A percentile compares a stretch with the other conserved stretches of the same genome.
Evolutionary conservation across 92 coral and sea anemone species (phyloP).

Genomic region (Siderastrea radians): DNA sequence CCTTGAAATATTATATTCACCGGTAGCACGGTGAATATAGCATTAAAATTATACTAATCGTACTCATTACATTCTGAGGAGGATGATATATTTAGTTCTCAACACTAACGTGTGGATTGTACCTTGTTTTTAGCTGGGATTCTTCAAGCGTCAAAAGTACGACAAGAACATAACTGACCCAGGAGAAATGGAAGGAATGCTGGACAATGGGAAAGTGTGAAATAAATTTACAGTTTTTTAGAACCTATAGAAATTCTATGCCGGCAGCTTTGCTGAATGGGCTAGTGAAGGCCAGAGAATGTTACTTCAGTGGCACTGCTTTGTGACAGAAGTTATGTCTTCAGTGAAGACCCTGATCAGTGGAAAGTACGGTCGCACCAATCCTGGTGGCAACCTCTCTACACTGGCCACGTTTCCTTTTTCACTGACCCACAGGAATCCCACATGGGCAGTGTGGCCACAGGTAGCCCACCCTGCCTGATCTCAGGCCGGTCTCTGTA

Average conservation of each 20-base stretch:
- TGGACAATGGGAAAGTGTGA: conserved; percentile 36
- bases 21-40: too few relatives aligned
- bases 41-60: too few relatives aligned
- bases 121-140: conserved; percentile 80
- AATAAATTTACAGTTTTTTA: background rate
- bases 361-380: background rate
- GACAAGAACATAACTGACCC: conserved; percentile 78
- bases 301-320: background rate
- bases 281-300: background rate
- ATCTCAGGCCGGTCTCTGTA: too few relatives aligned
- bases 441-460: background rate
- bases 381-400: background rate
- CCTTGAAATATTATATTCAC: too few relatives aligned
- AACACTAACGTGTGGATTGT: background rate
- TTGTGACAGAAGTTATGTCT: background rate
- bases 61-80: too few relatives aligned
- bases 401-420: background rate
- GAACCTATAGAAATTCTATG: background rate
- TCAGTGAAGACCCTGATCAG: background rate
- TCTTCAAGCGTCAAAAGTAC: conserved; percentile 89
- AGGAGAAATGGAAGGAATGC: conserved; percentile 76
- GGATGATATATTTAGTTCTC: too few relatives aligned
- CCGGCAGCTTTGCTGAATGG: background rate
- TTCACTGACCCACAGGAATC: background rate
- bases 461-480: background rate